Conservation (phyloP, 2,888 invertebrate genomes). For the Trissonchulus sp. region DNA sequence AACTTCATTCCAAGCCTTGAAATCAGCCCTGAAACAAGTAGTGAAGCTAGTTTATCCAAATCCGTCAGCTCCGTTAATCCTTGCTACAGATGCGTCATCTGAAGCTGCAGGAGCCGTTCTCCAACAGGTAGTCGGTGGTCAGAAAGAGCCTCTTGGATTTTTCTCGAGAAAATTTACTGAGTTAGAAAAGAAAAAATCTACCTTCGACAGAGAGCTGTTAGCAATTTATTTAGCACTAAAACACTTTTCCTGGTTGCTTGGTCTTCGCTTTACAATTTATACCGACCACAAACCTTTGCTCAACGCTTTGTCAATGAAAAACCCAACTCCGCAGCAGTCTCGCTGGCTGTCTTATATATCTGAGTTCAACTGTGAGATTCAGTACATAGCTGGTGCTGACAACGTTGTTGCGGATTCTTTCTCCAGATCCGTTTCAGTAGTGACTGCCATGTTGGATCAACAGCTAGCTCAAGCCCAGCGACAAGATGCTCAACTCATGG, state of each 20-base stretch:
- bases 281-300: conserved; percentile 21
- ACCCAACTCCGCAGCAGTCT: conserved; percentile 18
- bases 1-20: not conserved
- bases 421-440: not conserved
- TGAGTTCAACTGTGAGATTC: conserved; percentile 14
- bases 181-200: conserved; percentile 8
- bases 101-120: conserved; percentile 20
- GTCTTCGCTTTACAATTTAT: conserved; percentile 16
- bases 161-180: conserved; percentile 7
- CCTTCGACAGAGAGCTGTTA: conserved; percentile 4
- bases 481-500: not conserved
- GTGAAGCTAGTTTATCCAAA: conserved; percentile 9
- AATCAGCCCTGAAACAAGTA: conserved; percentile 5
- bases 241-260: conserved; percentile 23
- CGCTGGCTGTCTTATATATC: conserved; percentile 24
- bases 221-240: conserved; percentile 18
- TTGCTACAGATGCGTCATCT: conserved; percentile 15
- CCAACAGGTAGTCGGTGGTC: conserved; percentile 9
- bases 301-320: conserved; percentile 20
- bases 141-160: conserved; percentile 16
- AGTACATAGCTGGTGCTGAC: conserved; percentile 11
- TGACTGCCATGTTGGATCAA: not conserved
- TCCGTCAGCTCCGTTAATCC: not conserved
- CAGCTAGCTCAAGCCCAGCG: not conserved
- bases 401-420: conserved; percentile 21